Conservation (phyloP, 2,888 invertebrate genomes). For the Synergus japonicus region DNA sequence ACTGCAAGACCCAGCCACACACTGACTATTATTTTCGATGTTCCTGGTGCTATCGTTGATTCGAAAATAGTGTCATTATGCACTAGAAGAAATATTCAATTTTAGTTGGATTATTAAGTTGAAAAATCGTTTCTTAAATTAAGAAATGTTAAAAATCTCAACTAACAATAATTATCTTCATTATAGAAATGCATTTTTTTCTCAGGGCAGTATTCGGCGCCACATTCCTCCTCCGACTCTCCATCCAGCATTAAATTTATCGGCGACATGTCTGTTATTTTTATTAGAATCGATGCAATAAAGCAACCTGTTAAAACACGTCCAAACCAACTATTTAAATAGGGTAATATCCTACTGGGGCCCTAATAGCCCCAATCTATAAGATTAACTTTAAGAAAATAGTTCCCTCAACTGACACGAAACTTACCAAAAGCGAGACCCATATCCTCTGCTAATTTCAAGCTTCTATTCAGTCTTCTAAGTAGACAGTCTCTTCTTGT, state of each 20-base stretch:
- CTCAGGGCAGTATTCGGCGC: slow-evolving; percentile 71
- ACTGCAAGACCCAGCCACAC: slow-evolving; percentile 70
- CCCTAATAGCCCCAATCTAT: no score
- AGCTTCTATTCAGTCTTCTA: slow-evolving; percentile 69
- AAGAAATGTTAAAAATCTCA: background rate
- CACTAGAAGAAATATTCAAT: background rate
- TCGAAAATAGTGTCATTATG: slow-evolving; percentile 64
- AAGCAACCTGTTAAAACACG: slow-evolving; percentile 65
- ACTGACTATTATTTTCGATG: slow-evolving; percentile 69
- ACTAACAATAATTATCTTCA: slow-evolving; percentile 42
- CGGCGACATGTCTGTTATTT: slow-evolving; percentile 63
- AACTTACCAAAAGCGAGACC: slow-evolving; percentile 71
- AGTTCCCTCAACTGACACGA: background rate
- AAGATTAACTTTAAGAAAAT: background rate
- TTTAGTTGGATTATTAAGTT: background rate
- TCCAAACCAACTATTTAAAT: no score
- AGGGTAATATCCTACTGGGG: no score
- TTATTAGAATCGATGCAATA: slow-evolving; percentile 68
- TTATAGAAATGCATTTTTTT: slow-evolving; percentile 55
- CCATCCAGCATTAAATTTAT: slow-evolving; percentile 50
- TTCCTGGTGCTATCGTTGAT: slow-evolving; percentile 63
- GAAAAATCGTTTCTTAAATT: background rate
- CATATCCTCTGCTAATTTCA: slow-evolving; percentile 73
- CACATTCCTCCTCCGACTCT: slow-evolving; percentile 68
- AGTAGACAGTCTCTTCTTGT: slow-evolving; percentile 72